phyloP scores from a whole-genome alignment of 2,797 vertebrate species.

The Aldrovandia affinis region DNA sequence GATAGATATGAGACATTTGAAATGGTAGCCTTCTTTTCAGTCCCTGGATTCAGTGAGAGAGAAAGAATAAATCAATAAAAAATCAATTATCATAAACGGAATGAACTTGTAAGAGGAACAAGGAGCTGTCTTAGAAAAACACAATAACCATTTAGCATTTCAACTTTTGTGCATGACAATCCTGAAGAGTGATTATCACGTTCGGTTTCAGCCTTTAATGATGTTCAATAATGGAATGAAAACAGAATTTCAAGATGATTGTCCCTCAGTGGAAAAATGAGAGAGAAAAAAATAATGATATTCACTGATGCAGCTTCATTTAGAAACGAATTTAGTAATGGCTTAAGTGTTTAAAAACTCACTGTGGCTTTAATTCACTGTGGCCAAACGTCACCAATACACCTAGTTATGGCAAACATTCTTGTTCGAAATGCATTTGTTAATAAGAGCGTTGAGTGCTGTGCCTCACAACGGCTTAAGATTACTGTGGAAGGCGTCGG shows the following conservation, averaged over 20 bases:
- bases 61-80: neutral
- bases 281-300: neutral
- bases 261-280: neutral
- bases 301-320: neutral
- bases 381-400: neutral
- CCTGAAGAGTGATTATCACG: no score
- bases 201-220: no score
- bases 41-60: neutral
- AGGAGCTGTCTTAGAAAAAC: neutral
- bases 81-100: constrained; percentile 5
- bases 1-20: neutral
- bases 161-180: no score
- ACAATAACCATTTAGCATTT: neutral
- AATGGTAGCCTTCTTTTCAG: neutral
- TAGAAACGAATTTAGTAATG: no score
- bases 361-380: no score
- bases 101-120: neutral
- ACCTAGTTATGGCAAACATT: neutral
- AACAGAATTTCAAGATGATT: neutral
- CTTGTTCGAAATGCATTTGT: neutral
- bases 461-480: neutral
- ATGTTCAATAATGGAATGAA: neutral
- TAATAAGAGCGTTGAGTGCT: neutral
- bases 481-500: no score
- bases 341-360: no score